Conservation (phyloP, 2,888 invertebrate species). For the Diaprepes abbreviatus region DNA sequence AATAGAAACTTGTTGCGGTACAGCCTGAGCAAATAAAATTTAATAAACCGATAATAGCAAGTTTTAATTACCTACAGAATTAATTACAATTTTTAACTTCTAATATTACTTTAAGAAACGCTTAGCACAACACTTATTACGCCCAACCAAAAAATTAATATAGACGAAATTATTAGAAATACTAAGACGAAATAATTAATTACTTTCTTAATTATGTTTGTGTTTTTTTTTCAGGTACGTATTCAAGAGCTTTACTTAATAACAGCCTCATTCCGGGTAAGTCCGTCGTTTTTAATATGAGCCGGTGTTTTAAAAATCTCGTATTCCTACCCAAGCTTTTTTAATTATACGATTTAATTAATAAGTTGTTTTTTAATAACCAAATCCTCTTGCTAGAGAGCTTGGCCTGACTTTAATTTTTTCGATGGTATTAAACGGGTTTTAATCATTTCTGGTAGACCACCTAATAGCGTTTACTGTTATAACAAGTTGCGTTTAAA, state of each 20-base stretch:
- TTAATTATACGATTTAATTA: conserved; percentile 31
- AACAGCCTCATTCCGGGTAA: conserved; percentile 7
- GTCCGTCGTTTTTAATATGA: conserved; percentile 13
- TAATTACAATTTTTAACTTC: no score
- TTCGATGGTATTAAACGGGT: not conserved
- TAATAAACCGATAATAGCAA: no score
- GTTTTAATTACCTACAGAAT: no score
- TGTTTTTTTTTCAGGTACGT: conserved; percentile 29
- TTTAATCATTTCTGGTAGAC: conserved; percentile 7
- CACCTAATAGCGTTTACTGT: not conserved
- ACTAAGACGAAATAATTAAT: conserved; percentile 17
- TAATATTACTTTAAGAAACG: no score
- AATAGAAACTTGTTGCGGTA: no score
- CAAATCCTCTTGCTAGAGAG: conserved; percentile 9
- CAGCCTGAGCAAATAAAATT: no score
- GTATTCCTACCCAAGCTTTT: conserved; percentile 8
- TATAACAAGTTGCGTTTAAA: not conserved
- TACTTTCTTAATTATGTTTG: conserved; percentile 20
- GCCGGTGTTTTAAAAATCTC: conserved; percentile 14
- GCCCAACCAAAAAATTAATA: not conserved
- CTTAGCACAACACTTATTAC: not conserved
- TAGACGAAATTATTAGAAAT: not conserved
- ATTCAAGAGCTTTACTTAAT: conserved; percentile 17
- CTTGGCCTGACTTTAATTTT: conserved; percentile 2
- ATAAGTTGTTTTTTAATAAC: conserved; percentile 22